Evolutionary conservation across 2,113 vertebrate genomes (phyloP).

Genomic region (Thamnophis sirtalis): DNA sequence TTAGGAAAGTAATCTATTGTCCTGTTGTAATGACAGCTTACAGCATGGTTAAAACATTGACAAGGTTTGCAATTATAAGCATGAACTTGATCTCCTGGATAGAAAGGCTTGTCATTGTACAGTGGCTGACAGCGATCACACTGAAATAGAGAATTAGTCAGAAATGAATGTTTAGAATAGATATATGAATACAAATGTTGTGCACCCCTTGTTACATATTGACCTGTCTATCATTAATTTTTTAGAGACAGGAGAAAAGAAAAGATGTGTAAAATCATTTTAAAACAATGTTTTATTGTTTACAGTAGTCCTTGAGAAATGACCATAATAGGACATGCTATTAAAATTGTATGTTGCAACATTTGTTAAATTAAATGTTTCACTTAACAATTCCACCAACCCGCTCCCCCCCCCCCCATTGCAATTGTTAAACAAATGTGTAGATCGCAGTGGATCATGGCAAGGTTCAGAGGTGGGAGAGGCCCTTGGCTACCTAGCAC

Average conservation of each 20-base stretch:
- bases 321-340: neutral
- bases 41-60: conserved; percentile 79
- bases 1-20: conserved; percentile 74
- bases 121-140: conserved; percentile 81
- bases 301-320: neutral
- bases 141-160: conserved; percentile 59
- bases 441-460: neutral
- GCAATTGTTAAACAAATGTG: neutral
- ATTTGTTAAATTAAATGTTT: neutral
- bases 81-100: conserved; percentile 76
- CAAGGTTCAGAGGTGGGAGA: neutral
- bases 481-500: neutral
- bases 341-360: neutral
- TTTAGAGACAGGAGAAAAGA: neutral
- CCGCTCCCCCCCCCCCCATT: neutral
- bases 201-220: neutral
- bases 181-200: neutral
- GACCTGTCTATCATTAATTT: neutral
- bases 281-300: conserved; percentile 14
- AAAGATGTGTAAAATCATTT: conserved; percentile 12
- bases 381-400: neutral
- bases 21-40: conserved; percentile 82
- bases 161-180: neutral
- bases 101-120: conserved; percentile 89
- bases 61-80: conserved; percentile 84